A percentile compares a stretch with the other conserved stretches of the same genome.
phyloP scores from a whole-genome alignment of 2,113 vertebrate genomes.

The Hippocampus barbouri region DNA sequence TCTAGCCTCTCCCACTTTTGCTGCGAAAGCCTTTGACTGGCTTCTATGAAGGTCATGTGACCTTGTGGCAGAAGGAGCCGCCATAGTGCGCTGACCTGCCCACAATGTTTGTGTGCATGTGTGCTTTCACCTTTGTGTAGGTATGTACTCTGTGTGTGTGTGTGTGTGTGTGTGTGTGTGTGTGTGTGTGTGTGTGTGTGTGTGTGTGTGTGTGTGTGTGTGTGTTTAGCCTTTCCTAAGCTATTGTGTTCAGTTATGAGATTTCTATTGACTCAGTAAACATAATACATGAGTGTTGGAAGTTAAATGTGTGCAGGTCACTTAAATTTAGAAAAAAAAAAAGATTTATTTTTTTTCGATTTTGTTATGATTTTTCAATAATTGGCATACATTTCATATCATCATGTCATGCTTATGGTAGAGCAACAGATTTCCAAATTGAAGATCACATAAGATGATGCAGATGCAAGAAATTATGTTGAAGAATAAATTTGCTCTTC shows the following conservation, averaged over 20 bases:
- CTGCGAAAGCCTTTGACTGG: constrained; percentile 45
- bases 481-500: too few relatives aligned
- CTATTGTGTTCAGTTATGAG: constrained; percentile 58
- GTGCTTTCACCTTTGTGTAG: constrained; percentile 1
- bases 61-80: constrained; percentile 47
- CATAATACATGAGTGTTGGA: constrained; percentile 18
- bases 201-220: constrained; percentile 2
- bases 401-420: neutral
- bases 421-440: neutral
- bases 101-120: constrained; percentile 27
- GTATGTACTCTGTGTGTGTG: constrained; percentile 1
- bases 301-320: neutral
- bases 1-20: constrained; percentile 48
- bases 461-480: too few relatives aligned
- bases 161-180: neutral
- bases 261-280: constrained; percentile 66
- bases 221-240: constrained; percentile 21
- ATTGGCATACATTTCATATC: neutral
- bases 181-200: constrained; percentile 6
- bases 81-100: constrained; percentile 41
- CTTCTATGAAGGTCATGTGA: constrained; percentile 51
- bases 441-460: neutral
- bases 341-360: neutral
- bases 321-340: neutral
- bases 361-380: neutral